Conservation (phyloP, 2,888 invertebrate genomes). For the Augochlorella aurata region DNA sequence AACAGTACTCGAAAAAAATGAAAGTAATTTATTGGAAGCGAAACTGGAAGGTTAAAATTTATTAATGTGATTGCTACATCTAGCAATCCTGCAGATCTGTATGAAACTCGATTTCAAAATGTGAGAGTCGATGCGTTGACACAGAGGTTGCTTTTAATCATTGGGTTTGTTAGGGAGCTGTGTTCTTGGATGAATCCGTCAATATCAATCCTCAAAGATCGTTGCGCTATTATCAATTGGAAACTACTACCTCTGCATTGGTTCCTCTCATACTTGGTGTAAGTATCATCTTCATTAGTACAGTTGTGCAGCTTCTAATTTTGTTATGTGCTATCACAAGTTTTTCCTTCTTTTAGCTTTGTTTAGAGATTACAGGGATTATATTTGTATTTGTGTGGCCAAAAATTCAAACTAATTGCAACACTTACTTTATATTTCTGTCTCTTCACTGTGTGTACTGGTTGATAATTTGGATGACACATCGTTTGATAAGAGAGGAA, state of each 20-base stretch:
- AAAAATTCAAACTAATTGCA: slow-evolving; percentile 76
- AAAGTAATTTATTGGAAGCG: background rate
- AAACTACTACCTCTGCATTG: slow-evolving; percentile 74
- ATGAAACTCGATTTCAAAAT: background rate
- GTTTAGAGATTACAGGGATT: slow-evolving; percentile 77
- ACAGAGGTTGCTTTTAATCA: background rate
- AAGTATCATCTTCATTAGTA: slow-evolving; percentile 42
- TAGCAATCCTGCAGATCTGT: too few species aligned
- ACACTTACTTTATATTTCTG: slow-evolving; percentile 78
- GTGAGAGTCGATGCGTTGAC: background rate
- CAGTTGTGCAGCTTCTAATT: background rate
- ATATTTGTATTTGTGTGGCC: slow-evolving; percentile 78
- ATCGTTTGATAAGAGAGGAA: slow-evolving; percentile 84
- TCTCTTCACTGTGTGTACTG: slow-evolving; percentile 79
- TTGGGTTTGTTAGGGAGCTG: slow-evolving; percentile 69
- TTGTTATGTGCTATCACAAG: too few species aligned
- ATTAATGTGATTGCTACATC: background rate
- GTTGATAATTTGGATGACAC: slow-evolving; percentile 74
- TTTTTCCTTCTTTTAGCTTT: slow-evolving; percentile 70
- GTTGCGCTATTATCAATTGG: slow-evolving; percentile 75
- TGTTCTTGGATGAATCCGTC: slow-evolving; percentile 74
- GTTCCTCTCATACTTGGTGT: slow-evolving; percentile 75
- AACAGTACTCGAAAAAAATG: background rate
- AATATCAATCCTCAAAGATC: slow-evolving; percentile 75
- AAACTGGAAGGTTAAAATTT: background rate